A percentile compares a stretch with the other conserved stretches of the same genome.
Evolutionary conservation across 1,140 invertebrate species (phyloP).

Genomic region (Thalassaphorura encarpata): DNA sequence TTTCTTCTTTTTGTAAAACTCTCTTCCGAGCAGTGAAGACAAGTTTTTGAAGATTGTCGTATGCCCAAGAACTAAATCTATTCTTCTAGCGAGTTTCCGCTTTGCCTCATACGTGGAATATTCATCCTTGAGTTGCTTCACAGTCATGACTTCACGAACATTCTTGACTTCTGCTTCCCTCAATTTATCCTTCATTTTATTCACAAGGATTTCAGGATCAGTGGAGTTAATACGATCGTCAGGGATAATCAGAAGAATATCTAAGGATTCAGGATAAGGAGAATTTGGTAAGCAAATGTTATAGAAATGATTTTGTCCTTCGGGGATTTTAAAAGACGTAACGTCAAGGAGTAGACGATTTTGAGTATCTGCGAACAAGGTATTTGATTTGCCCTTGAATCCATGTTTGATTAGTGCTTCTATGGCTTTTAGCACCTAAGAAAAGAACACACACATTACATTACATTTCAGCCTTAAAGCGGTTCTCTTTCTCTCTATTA

Average conservation of each 20-base stretch:
- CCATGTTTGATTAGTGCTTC: background rate
- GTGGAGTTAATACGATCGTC: slow-evolving; percentile 11
- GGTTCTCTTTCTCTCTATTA: background rate
- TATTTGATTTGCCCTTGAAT: background rate
- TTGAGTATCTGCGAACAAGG: slow-evolving; percentile 17
- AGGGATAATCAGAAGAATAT: slow-evolving; percentile 21
- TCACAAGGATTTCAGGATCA: slow-evolving; percentile 20
- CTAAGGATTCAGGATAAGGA: slow-evolving; percentile 7
- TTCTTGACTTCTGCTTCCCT: slow-evolving; percentile 9
- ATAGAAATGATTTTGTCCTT: slow-evolving; percentile 14
- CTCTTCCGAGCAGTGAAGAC: slow-evolving; percentile 20
- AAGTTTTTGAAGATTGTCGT: slow-evolving; percentile 18
- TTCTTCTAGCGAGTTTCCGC: slow-evolving; percentile 17
- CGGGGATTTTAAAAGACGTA: slow-evolving; percentile 21
- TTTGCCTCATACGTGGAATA: slow-evolving; percentile 29
- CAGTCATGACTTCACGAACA: slow-evolving; percentile 25
- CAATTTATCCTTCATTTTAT: slow-evolving; percentile 17
- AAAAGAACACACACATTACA: background rate
- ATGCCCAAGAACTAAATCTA: slow-evolving; percentile 22
- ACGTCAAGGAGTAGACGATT: slow-evolving; percentile 20
- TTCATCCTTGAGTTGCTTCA: slow-evolving; percentile 26
- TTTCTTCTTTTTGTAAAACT: slow-evolving; percentile 29
- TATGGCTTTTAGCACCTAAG: too few relatives aligned
- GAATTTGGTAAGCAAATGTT: slow-evolving; percentile 22
- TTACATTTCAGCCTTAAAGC: background rate